These are phyloP conservation scores for Vulpes lagopus DNA, from an alignment of 2,113 vertebrate genomes.

Conservation along the genomic window DNA sequence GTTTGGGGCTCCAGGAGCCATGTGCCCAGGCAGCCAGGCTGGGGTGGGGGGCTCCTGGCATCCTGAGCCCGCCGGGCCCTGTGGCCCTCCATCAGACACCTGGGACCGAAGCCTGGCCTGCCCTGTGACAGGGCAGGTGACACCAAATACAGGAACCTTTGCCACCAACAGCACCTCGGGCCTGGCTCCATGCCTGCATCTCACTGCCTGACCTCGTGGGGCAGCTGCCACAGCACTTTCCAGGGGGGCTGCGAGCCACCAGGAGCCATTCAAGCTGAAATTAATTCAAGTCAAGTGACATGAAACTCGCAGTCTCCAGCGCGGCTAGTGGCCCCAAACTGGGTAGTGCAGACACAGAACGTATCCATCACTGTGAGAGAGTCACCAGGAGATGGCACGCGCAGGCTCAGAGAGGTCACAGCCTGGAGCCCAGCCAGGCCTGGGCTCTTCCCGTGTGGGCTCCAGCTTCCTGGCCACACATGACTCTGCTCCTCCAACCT, in stretches of 20 bases:
- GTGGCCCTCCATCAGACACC: neutral
- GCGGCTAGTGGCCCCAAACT: neutral
- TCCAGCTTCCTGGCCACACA: too few relatives aligned
- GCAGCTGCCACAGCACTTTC: too few relatives aligned
- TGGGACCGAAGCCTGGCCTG: neutral
- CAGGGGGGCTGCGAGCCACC: neutral
- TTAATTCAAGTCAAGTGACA: neutral
- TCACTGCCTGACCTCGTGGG: fast-evolving
- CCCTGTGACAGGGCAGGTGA: neutral
- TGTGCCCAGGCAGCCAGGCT: too few relatives aligned
- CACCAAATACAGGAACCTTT: fast-evolving
- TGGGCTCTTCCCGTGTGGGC: neutral
- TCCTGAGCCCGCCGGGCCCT: neutral
- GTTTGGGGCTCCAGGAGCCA: neutral
- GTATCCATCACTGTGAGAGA: fast-evolving
- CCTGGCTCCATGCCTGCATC: neutral
- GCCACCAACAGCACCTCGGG: fast-evolving
- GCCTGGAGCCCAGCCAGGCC: neutral
- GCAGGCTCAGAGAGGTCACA: neutral
- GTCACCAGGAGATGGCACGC: neutral
- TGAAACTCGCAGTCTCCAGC: neutral
- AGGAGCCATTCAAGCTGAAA: neutral
- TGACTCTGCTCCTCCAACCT: neutral
- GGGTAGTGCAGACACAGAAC: neutral
- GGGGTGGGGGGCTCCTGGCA: neutral